Base-by-base conservation (phyloP, 2,888 invertebrate genomes). In the Fragum sueziense region DNA sequence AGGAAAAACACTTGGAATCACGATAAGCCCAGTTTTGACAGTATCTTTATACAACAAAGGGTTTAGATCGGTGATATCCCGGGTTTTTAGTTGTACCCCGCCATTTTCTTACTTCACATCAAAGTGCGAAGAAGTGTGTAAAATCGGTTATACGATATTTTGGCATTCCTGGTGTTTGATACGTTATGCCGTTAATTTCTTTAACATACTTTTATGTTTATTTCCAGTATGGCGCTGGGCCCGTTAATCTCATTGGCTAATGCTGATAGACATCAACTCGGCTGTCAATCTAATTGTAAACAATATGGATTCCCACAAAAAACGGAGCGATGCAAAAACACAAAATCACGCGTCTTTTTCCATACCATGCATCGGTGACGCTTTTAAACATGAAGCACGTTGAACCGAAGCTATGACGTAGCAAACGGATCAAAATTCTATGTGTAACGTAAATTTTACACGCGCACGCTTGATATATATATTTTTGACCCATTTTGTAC, bases 181-280 rank as follows among this genome's bases (percentile, higher is more conserved):
- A 68, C 52, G 67, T 68, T 74, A 74, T 68, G 25, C 41, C 41
- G 37, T 29, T 68, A 68, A 74, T 70, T 70, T 70, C 61, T 65
- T 75, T 69, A 33, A 65, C 61, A 51, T 27, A 65, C 25, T 62
- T 41, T 62, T 61, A 11, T 59, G 61, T 72, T 61, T 72, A 47
- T 72, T 61, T 61, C 61, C 57, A 68, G 22, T 41, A 17, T 68
- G 25, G 47, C 68, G 54, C 27, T 22, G 52, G 25, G n/a, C 57
- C 57, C 57, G 57, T 22, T 20, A 57, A 25, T 57, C 27, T 27
- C 22, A 57, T 57, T 57, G 57, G 57, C 14, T 57, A 22, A 27
- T 57, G 57, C 25, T 27, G 57, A 57, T 57, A 57, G 27, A 57
- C 27, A 57, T 57, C 57, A 57, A 57, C 57, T 27, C 22, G 57